Base-by-base conservation (phyloP, 2,888 invertebrate genomes). In the Liposcelis brunnea region DNA sequence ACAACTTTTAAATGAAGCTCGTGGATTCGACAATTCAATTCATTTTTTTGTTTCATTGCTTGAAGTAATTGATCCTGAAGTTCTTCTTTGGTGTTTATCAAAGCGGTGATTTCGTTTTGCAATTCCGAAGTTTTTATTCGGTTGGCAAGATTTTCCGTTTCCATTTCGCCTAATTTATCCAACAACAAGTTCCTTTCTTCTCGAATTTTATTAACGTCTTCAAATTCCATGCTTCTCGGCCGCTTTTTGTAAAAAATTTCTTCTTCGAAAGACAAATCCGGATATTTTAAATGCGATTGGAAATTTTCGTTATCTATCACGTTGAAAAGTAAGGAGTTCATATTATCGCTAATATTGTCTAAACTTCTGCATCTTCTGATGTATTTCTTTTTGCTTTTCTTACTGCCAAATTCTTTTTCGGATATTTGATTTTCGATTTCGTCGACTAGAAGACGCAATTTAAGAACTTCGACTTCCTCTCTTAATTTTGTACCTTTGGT, bases 141-240 rank as follows among this genome's bases (percentile, higher is more conserved):
- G 38, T 75, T 74, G 42, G 80, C 74, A 51, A 77, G 63, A 18
- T 74, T 77, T 58, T 81, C 81, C 2, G 80, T 78, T 59, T 84
- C 83, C 63, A 83, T 73, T 59, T 78, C 77, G n/a, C 79, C 75
- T 46, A 80, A 69, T 52, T 79, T 76, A 51, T 80, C 77, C 49
- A 85, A 64, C 50, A 86, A 61, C 12, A 77, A 71, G 59, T 86
- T 84, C 38, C 84, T 72, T 58, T 87, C 87, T 50, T 71, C 69
- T 15, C 26, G 26, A 8, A 26, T 26, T 26, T 26, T 26, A 26
- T 26, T 8, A 8, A 26, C 8, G 26, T 26, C 26, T 26, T 26
- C 26, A 4, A 26, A 26, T 26, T 26, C 26, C 26, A 26, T 26
- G 10, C 34, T 43, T 34, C 32, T 26, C 4, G 26, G 31, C 32